Evolutionary conservation across 2,113 vertebrate genomes (phyloP).

Genomic region (Todiramphus saurophagus): DNA sequence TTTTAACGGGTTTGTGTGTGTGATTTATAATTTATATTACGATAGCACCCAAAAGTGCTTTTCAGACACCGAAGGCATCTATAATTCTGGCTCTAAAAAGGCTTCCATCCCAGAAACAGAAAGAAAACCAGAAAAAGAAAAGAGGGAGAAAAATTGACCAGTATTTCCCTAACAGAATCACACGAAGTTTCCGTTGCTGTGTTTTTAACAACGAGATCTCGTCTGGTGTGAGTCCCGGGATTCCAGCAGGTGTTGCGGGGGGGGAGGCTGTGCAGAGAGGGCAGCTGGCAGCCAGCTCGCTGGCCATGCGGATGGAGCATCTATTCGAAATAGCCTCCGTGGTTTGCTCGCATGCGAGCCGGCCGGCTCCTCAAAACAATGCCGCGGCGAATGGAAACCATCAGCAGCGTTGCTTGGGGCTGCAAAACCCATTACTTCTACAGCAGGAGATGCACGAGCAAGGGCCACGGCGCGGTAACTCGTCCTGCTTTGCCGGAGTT

Average conservation of each 20-base stretch:
- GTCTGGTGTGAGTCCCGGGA: neutral
- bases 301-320: constrained; percentile 32
- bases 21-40: constrained; percentile 19
- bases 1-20: neutral
- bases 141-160: neutral
- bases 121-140: too few species aligned
- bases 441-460: neutral
- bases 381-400: constrained; percentile 22
- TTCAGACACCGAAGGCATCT: neutral
- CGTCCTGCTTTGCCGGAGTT: constrained; percentile 22
- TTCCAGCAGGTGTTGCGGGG: constrained; percentile 42
- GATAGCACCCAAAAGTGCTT: constrained; percentile 37
- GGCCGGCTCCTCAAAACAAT: neutral
- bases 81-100: constrained; percentile 13
- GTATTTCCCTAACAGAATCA: neutral
- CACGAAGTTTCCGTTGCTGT: constrained; percentile 5
- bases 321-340: constrained; percentile 29
- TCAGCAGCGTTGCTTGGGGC: constrained; percentile 36
- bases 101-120: neutral
- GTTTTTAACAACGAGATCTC: constrained; percentile 21
- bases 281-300: constrained; percentile 15
- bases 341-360: constrained; percentile 28
- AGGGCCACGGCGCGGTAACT: neutral
- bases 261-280: constrained; percentile 27
- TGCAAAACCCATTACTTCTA: constrained; percentile 29